phyloP scores from a whole-genome alignment of 2,113 vertebrate genomes.

The Oxygymnocypris stewartii region DNA sequence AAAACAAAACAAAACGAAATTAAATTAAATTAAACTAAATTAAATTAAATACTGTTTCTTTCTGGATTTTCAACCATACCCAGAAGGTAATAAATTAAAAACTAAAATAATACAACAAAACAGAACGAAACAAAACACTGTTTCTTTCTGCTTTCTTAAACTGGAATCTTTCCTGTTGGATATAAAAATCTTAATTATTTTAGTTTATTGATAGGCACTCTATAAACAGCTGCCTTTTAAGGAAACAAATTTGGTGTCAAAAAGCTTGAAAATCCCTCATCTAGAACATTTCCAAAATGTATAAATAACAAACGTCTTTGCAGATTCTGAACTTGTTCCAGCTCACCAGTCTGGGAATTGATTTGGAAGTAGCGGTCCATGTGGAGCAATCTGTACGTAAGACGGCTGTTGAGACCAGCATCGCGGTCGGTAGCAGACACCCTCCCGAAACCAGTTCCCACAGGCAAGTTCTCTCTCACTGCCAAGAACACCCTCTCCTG shows the following conservation, averaged over 20 bases:
- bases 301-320: not conserved
- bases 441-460: slow-evolving; percentile 84
- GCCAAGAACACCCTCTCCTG: slow-evolving; percentile 94
- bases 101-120: no score
- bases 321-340: not conserved
- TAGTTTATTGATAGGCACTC: not conserved
- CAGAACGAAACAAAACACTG: not conserved
- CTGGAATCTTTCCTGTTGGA: not conserved
- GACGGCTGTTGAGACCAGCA: slow-evolving; percentile 86
- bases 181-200: not conserved
- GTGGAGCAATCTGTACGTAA: slow-evolving; percentile 86
- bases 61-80: not conserved
- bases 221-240: not conserved
- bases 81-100: not conserved
- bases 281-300: not conserved
- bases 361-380: slow-evolving; percentile 85
- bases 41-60: no score
- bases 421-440: slow-evolving; percentile 89
- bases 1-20: not conserved
- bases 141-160: not conserved
- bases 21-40: no score
- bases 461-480: slow-evolving; percentile 85
- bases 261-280: not conserved
- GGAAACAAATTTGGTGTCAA: not conserved
- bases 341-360: slow-evolving; percentile 89